These are phyloP conservation scores for Lagorchestes hirsutus DNA, from an alignment of 2,797 vertebrate genomes.

Conservation along the genomic window DNA sequence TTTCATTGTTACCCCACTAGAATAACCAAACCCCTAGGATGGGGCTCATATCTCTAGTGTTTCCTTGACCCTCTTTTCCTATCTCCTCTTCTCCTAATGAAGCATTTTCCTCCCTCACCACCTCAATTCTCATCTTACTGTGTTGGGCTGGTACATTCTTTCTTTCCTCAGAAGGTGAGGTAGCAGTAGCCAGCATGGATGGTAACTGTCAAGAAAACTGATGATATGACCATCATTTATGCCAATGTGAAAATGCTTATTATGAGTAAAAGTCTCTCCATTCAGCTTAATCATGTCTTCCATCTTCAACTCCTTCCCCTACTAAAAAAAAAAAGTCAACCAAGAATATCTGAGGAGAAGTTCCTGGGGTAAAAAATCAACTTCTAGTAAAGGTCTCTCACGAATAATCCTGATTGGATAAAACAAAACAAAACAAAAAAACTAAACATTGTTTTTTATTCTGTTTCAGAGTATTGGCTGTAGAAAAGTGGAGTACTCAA, in stretches of 20 bases:
- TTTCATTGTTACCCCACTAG: not conserved
- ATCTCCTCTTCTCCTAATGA: not conserved
- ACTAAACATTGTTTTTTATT: not conserved
- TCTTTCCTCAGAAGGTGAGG: not conserved
- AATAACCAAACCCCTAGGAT: not conserved
- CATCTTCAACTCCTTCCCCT: not conserved
- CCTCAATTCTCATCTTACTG: not conserved
- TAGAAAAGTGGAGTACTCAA: constrained; percentile 60
- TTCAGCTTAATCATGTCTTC: constrained; percentile 14
- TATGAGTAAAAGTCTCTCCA: constrained; percentile 32
- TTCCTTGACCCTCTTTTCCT: not conserved
- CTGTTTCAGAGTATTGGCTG: constrained; percentile 50
- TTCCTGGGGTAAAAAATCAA: constrained; percentile 31
- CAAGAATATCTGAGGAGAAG: constrained; percentile 29
- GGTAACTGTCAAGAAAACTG: not conserved
- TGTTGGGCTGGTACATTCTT: not conserved
- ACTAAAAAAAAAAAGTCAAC: constrained; percentile 9
- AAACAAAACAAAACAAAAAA: not conserved
- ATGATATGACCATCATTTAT: not conserved
- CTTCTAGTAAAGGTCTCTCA: constrained; percentile 27
- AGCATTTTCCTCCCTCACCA: not conserved
- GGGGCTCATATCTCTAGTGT: not conserved
- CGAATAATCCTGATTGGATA: constrained; percentile 63
- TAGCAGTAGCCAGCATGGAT: not conserved
- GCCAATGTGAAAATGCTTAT: constrained; percentile 22